Evolutionary conservation across 1,140 invertebrate species (phyloP), one percentile per base, ranked within the genome.

Genomic region (Drosophila tani): DNA sequence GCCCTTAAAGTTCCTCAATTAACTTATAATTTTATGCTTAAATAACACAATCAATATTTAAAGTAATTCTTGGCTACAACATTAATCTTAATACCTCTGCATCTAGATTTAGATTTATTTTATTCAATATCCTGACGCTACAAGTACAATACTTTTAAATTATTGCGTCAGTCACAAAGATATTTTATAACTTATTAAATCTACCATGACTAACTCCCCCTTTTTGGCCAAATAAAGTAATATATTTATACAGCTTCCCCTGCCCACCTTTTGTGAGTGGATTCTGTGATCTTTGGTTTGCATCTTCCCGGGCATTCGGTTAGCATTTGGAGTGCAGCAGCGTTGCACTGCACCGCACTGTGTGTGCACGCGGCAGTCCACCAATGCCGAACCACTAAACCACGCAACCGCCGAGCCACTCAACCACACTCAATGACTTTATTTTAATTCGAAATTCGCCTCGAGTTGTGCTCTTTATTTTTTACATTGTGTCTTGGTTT

Each of bases 371-470:
- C 35, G 69, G 69, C 55, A 73, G 47, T 51, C 70, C 68, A 60
- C 70, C 70, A 73, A 73, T 79, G 68, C 43, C 53, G 45, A 74
- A 65, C 71, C 66, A 66, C 50, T 81, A 66, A 81, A 60, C 78
- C 79, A 75, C 53, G 59, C 59, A 73, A 70, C 71, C 66, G 45
- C 45, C 68, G 65, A 76, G 46, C 78, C 79, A 75, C 47, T 62
- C 59, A 58, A 78, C 75, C 73, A 71, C 79, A 81, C 65, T 71
- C 63, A 62, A 81, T 80, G 81, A 83, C 81, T 83, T 79, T 65
- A 75, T 75, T 75, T 75, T 74, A 77, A 67, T 73, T 77, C 74
- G 76, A 84, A 84, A 81, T 84, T 73, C 21, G 69, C 69, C 35
- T 70, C 67, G 66, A 71, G 66, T 71, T 70, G 40, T 69, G 40